A percentile compares a stretch with the other conserved stretches of the same genome.
These are phyloP conservation scores for Scylla paramamosain DNA, from an alignment of 1,140 invertebrate species.

Conservation along the genomic window DNA sequence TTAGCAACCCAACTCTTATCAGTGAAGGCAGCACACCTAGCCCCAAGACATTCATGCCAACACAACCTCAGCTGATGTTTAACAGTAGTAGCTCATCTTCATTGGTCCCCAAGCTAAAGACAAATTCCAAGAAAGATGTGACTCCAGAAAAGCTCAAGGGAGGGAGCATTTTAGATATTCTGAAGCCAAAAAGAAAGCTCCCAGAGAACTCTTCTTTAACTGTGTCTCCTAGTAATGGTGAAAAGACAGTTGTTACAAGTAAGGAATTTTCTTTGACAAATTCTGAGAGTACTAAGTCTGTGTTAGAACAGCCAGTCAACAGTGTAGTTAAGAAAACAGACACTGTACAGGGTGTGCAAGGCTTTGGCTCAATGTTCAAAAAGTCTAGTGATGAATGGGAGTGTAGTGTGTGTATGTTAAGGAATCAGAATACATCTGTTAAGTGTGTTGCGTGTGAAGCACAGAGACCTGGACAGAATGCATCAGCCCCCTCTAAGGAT, in stretches of 20 bases:
- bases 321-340: constrained; percentile 59
- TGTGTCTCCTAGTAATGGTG: constrained; percentile 44
- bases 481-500: constrained; percentile 64
- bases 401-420: constrained; percentile 85
- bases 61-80: constrained; percentile 45
- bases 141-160: constrained; percentile 50
- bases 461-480: constrained; percentile 81
- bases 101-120: constrained; percentile 62
- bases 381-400: constrained; percentile 83
- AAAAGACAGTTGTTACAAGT: constrained; percentile 29
- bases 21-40: constrained; percentile 17
- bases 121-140: constrained; percentile 42
- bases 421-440: constrained; percentile 83
- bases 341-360: constrained; percentile 58
- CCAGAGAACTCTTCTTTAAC: background rate
- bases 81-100: constrained; percentile 50
- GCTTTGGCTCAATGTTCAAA: constrained; percentile 83
- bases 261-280: background rate
- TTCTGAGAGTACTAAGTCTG: constrained; percentile 37
- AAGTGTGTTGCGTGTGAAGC: constrained; percentile 86
- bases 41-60: background rate
- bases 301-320: constrained; percentile 52
- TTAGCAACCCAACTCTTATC: constrained; percentile 66
- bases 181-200: constrained; percentile 55
- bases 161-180: constrained; percentile 67